Evolutionary conservation across 2,797 vertebrate species (phyloP).

Genomic region (Mormyrops boulengeri): DNA sequence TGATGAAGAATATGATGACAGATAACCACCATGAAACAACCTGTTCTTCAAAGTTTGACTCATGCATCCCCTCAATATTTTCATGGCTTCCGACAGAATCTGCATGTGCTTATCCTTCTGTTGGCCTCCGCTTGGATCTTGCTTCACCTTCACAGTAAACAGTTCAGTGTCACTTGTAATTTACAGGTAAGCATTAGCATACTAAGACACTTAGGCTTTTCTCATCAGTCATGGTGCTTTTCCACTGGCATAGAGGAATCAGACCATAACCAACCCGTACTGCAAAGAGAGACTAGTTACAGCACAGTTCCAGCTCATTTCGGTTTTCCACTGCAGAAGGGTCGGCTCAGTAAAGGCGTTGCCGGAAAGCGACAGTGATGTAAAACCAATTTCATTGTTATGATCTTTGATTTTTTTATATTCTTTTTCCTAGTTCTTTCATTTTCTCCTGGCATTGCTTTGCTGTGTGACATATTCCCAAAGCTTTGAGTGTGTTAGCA

Average conservation of each 20-base stretch:
- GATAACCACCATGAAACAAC: conserved; percentile 26
- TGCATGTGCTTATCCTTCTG: conserved; percentile 19
- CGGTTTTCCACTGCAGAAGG: neutral
- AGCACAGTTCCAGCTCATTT: neutral
- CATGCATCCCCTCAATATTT: conserved; percentile 54
- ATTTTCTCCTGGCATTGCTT: neutral
- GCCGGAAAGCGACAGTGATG: neutral
- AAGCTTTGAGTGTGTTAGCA: neutral
- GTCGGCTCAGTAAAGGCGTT: neutral
- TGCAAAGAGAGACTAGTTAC: neutral
- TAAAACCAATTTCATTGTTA: neutral
- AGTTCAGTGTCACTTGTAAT: neutral
- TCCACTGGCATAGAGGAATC: neutral
- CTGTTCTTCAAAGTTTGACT: conserved; percentile 28
- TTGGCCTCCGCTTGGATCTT: conserved; percentile 10
- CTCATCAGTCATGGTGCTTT: neutral
- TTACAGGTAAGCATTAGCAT: neutral
- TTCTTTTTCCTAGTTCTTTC: neutral
- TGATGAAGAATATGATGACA: accelerated
- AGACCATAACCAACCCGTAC: neutral
- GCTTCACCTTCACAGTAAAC: conserved; percentile 12
- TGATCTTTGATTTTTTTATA: neutral
- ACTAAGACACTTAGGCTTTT: neutral
- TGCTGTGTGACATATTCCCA: neutral
- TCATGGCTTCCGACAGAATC: conserved; percentile 31